Conservation (phyloP, 2,797 vertebrate species). For the Oreonectes daqikongensis region DNA sequence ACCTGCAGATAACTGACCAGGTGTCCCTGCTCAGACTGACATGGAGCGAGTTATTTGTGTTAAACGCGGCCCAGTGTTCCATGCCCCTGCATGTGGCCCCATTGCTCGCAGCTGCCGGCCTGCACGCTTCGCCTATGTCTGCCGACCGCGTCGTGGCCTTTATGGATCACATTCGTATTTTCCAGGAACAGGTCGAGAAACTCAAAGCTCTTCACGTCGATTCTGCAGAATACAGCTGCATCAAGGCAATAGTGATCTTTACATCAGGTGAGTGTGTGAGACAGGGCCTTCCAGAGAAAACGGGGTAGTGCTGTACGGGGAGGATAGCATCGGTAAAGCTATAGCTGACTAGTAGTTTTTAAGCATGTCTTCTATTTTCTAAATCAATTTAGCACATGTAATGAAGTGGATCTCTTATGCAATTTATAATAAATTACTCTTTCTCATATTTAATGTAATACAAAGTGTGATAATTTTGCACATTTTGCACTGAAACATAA, state of each 20-base stretch:
- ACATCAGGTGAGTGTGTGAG: conserved; percentile 90
- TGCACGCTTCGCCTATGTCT: conserved; percentile 97
- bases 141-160: conserved; percentile 98
- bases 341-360: conserved; percentile 59
- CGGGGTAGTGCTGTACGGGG: conserved; percentile 40
- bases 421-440: background rate
- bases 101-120: conserved; percentile 93
- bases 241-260: conserved; percentile 98
- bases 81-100: conserved; percentile 98
- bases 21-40: conserved; percentile 96
- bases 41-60: conserved; percentile 99
- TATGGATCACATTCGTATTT: conserved; percentile 99
- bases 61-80: conserved; percentile 97
- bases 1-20: conserved; percentile 99
- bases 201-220: conserved; percentile 98
- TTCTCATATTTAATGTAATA: background rate
- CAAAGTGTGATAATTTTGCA: background rate
- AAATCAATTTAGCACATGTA: conserved; percentile 64
- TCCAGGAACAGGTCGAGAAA: conserved; percentile 99
- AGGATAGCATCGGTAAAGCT: conserved; percentile 51
- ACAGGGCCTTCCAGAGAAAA: conserved; percentile 61
- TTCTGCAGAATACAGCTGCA: conserved; percentile 98
- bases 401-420: background rate
- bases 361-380: conserved; percentile 63
- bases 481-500: background rate